phyloP scores from a whole-genome alignment of 2,797 vertebrate species.

The Ambastaia sidthimunki region DNA sequence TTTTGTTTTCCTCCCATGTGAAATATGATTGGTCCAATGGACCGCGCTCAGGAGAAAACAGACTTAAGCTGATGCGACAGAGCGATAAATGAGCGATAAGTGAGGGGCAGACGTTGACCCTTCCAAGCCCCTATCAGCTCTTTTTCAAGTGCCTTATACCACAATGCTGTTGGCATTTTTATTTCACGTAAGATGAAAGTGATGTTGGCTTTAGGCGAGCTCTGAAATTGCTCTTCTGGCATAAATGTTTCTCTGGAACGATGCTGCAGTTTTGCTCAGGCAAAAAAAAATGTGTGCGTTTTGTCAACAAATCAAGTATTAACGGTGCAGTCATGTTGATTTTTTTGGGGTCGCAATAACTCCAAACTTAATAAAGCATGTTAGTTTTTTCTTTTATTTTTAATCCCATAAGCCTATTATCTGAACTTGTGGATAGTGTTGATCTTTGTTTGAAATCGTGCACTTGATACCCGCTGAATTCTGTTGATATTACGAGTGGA shows the following conservation, averaged over 20 bases:
- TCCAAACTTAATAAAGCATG: neutral
- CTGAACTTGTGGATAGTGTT: neutral
- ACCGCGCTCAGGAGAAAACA: slow-evolving; percentile 4
- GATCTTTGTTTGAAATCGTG: neutral
- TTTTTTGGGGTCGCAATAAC: neutral
- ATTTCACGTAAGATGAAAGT: slow-evolving; percentile 24
- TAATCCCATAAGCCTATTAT: slow-evolving; percentile 1
- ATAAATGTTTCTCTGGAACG: slow-evolving; percentile 16
- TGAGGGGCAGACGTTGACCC: slow-evolving; percentile 28
- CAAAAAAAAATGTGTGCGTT: slow-evolving; percentile 18
- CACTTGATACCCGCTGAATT: neutral
- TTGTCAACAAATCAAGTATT: slow-evolving; percentile 1
- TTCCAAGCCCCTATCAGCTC: slow-evolving; percentile 17
- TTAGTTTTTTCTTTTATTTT: neutral
- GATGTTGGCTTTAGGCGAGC: slow-evolving; percentile 18
- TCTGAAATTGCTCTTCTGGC: slow-evolving; percentile 22
- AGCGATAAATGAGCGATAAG: slow-evolving; percentile 32
- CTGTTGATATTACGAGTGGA: neutral
- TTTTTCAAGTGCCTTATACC: slow-evolving; percentile 17
- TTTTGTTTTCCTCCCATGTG: slow-evolving; percentile 25
- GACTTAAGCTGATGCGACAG: slow-evolving; percentile 14
- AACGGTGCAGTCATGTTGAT: neutral
- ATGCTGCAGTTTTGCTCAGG: neutral
- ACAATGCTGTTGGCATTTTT: neutral
- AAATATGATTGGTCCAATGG: slow-evolving; percentile 27